Evolutionary conservation across 2,888 invertebrate genomes (phyloP).

Genomic region (Nephrotoma flavescens): DNA sequence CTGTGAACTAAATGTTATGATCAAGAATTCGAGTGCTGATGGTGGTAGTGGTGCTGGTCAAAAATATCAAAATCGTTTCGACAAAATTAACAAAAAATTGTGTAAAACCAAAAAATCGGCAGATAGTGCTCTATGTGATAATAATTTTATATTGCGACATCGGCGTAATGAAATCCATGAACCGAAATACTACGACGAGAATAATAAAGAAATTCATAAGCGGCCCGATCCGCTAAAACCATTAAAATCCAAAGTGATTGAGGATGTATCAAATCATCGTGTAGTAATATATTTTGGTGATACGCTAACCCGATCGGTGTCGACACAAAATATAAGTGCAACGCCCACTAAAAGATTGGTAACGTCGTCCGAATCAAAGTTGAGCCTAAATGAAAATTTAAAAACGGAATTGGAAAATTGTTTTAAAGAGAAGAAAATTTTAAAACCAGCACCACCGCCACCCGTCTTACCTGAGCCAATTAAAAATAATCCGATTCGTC

Average conservation of each 20-base stretch:
- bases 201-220: background rate
- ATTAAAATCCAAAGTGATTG: background rate
- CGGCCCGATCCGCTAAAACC: background rate
- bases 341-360: constrained; percentile 4
- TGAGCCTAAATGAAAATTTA: background rate
- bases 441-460: background rate
- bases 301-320: constrained; percentile 35
- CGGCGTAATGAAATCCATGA: constrained; percentile 20
- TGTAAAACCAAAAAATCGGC: background rate
- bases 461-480: background rate
- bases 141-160: constrained; percentile 36
- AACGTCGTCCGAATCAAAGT: background rate
- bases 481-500: background rate
- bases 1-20: constrained; percentile 45
- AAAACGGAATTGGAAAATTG: background rate
- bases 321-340: constrained; percentile 1
- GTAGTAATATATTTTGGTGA: constrained; percentile 63
- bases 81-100: constrained; percentile 21
- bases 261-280: constrained; percentile 40
- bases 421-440: background rate
- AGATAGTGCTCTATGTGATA: constrained; percentile 14
- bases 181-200: background rate
- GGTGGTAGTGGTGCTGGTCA: background rate
- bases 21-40: background rate
- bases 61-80: constrained; percentile 24